A percentile compares a stretch with the other conserved stretches of the same genome.
These are phyloP conservation scores for Unio pictorum DNA, from an alignment of 2,888 invertebrate genomes.

Conservation along the genomic window DNA sequence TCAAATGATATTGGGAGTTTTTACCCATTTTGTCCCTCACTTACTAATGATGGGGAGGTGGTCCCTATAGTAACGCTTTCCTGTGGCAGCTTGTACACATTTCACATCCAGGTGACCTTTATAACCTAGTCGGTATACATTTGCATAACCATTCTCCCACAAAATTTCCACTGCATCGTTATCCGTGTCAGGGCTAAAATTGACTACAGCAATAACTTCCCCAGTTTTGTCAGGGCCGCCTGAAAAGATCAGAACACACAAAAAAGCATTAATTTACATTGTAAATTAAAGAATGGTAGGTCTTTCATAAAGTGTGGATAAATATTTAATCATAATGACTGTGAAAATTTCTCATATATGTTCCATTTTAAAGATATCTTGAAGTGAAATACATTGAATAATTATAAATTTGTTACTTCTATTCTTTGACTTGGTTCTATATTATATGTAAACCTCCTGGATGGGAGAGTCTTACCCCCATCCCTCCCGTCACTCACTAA, in stretches of 20 bases:
- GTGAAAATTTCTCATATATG: no score
- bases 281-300: not conserved
- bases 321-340: not conserved
- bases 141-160: constrained; percentile 86
- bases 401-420: no score
- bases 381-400: no score
- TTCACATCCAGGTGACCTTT: constrained; percentile 90
- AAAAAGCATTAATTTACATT: not conserved
- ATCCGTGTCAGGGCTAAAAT: constrained; percentile 70
- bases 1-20: no score
- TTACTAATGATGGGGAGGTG: constrained; percentile 84
- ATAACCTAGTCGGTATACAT: constrained; percentile 86
- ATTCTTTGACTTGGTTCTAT: no score
- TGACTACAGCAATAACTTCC: constrained; percentile 75
- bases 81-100: constrained; percentile 80
- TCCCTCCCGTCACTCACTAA: no score
- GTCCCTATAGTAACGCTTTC: constrained; percentile 81
- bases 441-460: no score
- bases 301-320: no score
- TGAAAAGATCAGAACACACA: constrained; percentile 18
- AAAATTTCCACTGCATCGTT: constrained; percentile 87
- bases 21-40: constrained; percentile 2
- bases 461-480: no score
- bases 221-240: constrained; percentile 79
- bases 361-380: no score